Conservation (phyloP, 2,113 vertebrate species). For the Rutilus rutilus region DNA sequence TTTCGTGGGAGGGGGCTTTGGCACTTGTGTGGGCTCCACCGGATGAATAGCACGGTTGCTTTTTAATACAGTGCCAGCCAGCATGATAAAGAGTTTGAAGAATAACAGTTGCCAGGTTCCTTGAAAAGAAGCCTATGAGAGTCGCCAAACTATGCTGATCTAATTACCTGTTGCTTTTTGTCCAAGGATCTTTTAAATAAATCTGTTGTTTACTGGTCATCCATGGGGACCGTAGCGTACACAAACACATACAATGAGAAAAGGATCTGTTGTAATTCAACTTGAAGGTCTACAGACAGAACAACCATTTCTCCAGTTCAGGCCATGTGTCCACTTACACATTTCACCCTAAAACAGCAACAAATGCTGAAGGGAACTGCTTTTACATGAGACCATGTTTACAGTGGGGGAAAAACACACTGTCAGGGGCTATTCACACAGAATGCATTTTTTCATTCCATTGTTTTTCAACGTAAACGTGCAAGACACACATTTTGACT, state of each 20-base stretch:
- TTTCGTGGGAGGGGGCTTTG: conserved; percentile 45
- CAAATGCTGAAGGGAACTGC: not conserved
- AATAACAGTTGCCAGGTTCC: conserved; percentile 70
- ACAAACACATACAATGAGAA: conserved; percentile 34
- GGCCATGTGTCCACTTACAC: not conserved
- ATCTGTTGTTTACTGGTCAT: conserved; percentile 59
- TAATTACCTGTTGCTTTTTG: conserved; percentile 57
- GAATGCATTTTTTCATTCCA: too few relatives aligned
- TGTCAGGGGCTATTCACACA: too few relatives aligned
- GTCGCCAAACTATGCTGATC: conserved; percentile 45
- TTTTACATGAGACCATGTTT: not conserved
- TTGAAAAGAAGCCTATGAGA: conserved; percentile 60
- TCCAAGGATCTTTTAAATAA: conserved; percentile 64
- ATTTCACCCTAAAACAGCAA: not conserved
- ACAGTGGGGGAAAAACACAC: too few relatives aligned
- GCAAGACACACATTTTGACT: too few relatives aligned
- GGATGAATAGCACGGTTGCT: conserved; percentile 42
- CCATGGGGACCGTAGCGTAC: conserved; percentile 8
- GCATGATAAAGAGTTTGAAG: conserved; percentile 65
- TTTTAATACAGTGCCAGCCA: conserved; percentile 61
- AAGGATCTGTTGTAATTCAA: conserved; percentile 31
- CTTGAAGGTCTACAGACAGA: not conserved
- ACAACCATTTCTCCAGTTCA: not conserved
- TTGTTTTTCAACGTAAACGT: too few relatives aligned
- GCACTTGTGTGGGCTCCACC: conserved; percentile 35